These are phyloP conservation scores for Microplitis manilae DNA, from an alignment of 2,888 invertebrate species.

Conservation along the genomic window DNA sequence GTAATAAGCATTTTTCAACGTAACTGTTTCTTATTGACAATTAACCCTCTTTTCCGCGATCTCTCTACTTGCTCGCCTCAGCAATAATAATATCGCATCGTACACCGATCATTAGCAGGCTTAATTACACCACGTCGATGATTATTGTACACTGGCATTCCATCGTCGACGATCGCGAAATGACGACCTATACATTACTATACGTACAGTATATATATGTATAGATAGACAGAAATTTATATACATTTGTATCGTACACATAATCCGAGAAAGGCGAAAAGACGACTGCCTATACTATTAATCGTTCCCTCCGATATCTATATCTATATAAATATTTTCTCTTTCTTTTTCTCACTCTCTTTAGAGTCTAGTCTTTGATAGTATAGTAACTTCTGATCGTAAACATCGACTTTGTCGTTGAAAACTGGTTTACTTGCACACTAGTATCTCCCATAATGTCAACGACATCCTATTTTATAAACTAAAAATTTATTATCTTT, in stretches of 20 bases:
- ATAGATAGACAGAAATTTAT: not conserved
- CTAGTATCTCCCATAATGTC: constrained; percentile 33
- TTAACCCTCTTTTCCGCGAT: constrained; percentile 36
- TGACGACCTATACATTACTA: constrained; percentile 17
- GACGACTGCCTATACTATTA: not conserved
- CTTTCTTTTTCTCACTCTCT: not conserved
- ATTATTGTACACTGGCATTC: constrained; percentile 58
- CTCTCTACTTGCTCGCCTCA: constrained; percentile 27
- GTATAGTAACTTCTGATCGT: constrained; percentile 42
- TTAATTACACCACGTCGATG: constrained; percentile 63
- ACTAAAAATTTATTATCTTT: not conserved
- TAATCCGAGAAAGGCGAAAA: not conserved
- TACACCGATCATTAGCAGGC: constrained; percentile 62
- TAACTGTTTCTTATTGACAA: constrained; percentile 37
- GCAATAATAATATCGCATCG: constrained; percentile 26
- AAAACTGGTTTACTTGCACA: constrained; percentile 44
- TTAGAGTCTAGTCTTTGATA: constrained; percentile 4
- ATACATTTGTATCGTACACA: constrained; percentile 30
- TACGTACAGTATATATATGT: not conserved
- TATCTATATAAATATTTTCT: not conserved
- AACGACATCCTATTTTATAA: constrained; percentile 36
- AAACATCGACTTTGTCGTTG: constrained; percentile 45
- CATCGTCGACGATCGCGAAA: constrained; percentile 33
- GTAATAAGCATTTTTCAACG: constrained; percentile 10
- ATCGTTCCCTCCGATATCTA: not conserved